Evolutionary conservation across 2,113 vertebrate genomes (phyloP).

Genomic region (Bombycilla garrulus): DNA sequence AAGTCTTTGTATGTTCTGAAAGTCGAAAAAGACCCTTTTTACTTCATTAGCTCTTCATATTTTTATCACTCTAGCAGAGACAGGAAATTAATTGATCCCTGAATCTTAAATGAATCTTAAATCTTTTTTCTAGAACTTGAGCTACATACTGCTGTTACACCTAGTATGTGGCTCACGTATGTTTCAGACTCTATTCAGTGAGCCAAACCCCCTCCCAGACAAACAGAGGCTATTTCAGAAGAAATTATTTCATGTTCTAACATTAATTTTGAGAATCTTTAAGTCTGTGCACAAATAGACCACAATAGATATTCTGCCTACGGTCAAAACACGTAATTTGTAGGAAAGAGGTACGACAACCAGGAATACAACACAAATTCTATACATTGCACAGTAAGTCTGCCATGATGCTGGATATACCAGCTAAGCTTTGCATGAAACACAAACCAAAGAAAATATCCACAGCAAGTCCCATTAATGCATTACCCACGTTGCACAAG

Average conservation of each 20-base stretch:
- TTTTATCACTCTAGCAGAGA: not conserved
- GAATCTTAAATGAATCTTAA: not conserved
- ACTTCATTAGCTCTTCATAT: not conserved
- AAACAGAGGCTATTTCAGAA: not conserved
- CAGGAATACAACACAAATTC: not conserved
- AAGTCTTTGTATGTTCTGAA: not conserved
- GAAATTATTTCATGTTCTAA: not conserved
- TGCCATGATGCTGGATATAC: not conserved
- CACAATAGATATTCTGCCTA: not conserved
- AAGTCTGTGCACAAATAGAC: not conserved
- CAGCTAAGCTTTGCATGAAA: not conserved
- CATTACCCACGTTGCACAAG: not conserved
- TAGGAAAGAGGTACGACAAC: not conserved
- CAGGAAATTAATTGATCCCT: not conserved
- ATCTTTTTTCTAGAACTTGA: not conserved
- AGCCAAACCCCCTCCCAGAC: not conserved
- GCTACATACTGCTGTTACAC: not conserved
- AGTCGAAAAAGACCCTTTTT: not conserved
- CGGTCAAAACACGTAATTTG: not conserved
- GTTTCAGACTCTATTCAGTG: not conserved
- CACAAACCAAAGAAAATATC: not conserved
- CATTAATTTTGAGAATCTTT: not conserved
- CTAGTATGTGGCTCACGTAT: not conserved
- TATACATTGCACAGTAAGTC: accelerated
- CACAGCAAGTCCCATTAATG: not conserved